A percentile compares a stretch with the other conserved stretches of the same genome.
phyloP scores from a whole-genome alignment of 2,113 vertebrate genomes.

The Raja brachyura region DNA sequence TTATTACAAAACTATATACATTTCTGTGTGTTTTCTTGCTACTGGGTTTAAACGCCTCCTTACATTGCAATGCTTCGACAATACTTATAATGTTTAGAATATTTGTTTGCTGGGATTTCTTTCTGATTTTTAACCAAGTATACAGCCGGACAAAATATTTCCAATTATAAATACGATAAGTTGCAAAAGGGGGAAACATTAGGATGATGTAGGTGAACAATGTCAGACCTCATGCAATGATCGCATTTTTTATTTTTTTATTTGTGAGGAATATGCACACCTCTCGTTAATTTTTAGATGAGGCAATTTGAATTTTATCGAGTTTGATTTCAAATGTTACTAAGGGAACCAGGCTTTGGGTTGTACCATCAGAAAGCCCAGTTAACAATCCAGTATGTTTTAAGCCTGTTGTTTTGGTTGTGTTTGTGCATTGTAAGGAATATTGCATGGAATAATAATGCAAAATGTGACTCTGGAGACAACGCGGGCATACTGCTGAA shows the following conservation, averaged over 20 bases:
- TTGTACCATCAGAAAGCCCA: background rate
- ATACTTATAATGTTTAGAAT: background rate
- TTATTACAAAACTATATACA: background rate
- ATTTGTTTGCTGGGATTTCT: background rate
- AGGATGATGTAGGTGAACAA: background rate
- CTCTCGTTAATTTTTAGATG: background rate
- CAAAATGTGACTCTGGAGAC: background rate
- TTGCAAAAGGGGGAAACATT: background rate
- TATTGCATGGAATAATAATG: background rate
- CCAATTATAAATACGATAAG: background rate
- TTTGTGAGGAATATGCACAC: background rate
- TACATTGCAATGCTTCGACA: background rate
- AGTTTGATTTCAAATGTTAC: background rate
- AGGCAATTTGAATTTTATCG: background rate
- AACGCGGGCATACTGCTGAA: background rate
- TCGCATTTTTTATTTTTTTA: background rate
- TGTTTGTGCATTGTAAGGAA: background rate
- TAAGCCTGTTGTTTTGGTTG: background rate
- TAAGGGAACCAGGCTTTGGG: background rate
- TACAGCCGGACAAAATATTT: background rate
- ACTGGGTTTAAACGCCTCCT: background rate
- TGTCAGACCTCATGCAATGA: background rate
- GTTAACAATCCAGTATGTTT: background rate
- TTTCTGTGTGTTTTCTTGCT: background rate
- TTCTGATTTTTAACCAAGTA: background rate